phyloP scores from a whole-genome alignment of 2,888 invertebrate species.

The Urechis unicinctus region DNA sequence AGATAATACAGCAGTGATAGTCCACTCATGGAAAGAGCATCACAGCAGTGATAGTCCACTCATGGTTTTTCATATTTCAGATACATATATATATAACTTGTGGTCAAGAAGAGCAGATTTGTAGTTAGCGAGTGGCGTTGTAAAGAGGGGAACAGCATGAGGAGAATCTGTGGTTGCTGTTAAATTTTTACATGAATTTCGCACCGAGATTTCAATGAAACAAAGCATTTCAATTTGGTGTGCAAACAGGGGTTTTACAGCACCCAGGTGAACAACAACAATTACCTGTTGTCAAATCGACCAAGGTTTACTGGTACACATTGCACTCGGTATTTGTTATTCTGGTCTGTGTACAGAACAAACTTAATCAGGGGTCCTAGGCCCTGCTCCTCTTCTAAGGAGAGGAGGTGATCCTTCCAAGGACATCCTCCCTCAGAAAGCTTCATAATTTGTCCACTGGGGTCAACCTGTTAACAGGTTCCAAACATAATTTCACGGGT shows the following conservation, averaged over 20 bases:
- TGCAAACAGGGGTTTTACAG: background rate
- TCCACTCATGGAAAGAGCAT: too few species aligned
- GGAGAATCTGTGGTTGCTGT: too few species aligned
- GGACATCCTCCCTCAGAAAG: slow-evolving; percentile 66
- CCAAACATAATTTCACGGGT: slow-evolving; percentile 1
- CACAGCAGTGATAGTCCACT: too few species aligned
- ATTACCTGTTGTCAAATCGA: slow-evolving; percentile 44
- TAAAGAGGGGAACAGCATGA: too few species aligned
- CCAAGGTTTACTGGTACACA: slow-evolving; percentile 63
- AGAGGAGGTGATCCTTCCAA: slow-evolving; percentile 85
- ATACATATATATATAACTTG: too few species aligned
- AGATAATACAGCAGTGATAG: too few species aligned
- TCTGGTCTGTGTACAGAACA: slow-evolving; percentile 59
- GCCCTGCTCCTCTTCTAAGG: slow-evolving; percentile 68
- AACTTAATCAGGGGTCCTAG: slow-evolving; percentile 53
- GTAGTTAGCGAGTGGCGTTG: too few species aligned
- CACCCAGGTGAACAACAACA: background rate
- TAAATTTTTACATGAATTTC: too few species aligned
- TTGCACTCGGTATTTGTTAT: slow-evolving; percentile 72
- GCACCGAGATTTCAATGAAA: too few species aligned
- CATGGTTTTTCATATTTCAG: too few species aligned
- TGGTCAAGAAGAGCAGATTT: too few species aligned
- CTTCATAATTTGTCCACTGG: slow-evolving; percentile 75
- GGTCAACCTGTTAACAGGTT: slow-evolving; percentile 58
- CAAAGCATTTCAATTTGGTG: background rate